Percentiles rank a stretch among this genome's conserved stretches.
Conservation (phyloP, 2,888 invertebrate genomes). For the Acrobasis consociella region DNA sequence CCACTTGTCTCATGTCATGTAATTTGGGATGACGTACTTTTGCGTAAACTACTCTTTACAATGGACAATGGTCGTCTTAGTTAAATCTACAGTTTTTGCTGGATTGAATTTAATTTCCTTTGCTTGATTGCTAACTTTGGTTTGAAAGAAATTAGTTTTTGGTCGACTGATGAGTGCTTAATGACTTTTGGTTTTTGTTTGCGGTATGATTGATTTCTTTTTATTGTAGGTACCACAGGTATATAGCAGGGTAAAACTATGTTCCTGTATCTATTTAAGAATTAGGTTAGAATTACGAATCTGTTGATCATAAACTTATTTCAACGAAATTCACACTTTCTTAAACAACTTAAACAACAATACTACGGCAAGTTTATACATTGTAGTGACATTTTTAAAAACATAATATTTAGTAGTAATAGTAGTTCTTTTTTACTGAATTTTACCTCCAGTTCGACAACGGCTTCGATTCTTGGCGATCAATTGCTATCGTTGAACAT, state of each 20-base stretch:
- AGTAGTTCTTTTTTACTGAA: no score
- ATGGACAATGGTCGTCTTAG: conserved; percentile 11
- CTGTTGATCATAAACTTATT: no score
- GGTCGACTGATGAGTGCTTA: not conserved
- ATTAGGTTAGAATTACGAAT: no score
- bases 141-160: conserved; percentile 6
- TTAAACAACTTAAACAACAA: no score
- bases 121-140: conserved; percentile 7
- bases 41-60: not conserved
- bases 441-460: not conserved
- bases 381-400: no score
- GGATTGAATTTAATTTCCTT: conserved; percentile 13
- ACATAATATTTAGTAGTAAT: no score
- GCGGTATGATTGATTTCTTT: not conserved
- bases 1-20: conserved; percentile 20
- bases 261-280: no score
- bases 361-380: no score
- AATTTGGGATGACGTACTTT: conserved; percentile 23
- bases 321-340: no score
- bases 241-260: no score
- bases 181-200: conserved; percentile 1
- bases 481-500: not conserved
- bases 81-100: conserved; percentile 12
- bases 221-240: not conserved
- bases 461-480: not conserved